phyloP scores from a whole-genome alignment of 2,888 invertebrate species.

The Gisinianus flammeolus region DNA sequence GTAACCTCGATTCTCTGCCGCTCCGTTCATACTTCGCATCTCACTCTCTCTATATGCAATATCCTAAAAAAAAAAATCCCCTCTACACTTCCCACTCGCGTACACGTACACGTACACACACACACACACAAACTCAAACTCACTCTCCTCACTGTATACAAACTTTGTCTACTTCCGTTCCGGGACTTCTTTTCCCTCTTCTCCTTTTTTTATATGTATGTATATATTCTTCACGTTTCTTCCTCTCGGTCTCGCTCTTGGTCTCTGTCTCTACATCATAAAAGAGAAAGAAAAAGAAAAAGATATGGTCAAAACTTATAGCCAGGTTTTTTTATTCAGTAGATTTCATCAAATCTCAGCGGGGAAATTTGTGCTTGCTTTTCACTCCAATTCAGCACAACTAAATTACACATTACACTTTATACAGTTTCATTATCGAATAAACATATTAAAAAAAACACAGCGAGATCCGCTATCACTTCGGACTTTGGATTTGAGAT shows the following conservation, averaged over 20 bases:
- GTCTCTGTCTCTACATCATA: background rate
- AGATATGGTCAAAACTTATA: no score
- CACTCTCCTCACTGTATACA: background rate
- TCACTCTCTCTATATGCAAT: background rate
- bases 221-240: background rate
- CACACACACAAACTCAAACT: no score
- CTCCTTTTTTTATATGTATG: background rate
- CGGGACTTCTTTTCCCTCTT: background rate
- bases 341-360: no score
- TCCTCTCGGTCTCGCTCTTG: background rate
- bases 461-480: no score
- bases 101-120: no score
- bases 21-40: conserved; percentile 56
- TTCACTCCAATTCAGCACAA: no score
- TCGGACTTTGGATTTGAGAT: no score
- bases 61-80: background rate
- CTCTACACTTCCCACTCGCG: background rate
- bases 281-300: conserved; percentile 7
- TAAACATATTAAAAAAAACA: no score
- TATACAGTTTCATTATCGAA: no score
- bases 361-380: no score
- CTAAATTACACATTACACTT: no score
- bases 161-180: background rate
- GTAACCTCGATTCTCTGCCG: conserved; percentile 50
- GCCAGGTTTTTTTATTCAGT: no score